Evolutionary conservation across 2,888 invertebrate genomes (phyloP), one percentile per base, ranked within the genome.

Genomic region (Rhagonycha fulva): DNA sequence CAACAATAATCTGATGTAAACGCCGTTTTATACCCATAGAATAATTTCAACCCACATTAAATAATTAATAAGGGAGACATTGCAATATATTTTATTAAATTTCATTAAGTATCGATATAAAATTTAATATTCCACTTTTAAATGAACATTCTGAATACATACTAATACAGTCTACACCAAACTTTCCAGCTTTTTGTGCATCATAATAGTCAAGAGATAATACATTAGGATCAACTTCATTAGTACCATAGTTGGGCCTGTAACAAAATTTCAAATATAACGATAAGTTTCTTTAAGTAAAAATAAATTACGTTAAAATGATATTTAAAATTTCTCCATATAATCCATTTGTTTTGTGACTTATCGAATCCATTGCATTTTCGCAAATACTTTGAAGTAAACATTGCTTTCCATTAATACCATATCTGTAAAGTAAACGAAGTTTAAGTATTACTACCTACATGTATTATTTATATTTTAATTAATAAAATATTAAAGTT

Each of bases 381-480:
- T 95, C 95, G 85, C 95, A 95, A 84, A 95, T 94, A 82, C 92
- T 91, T 81, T 93, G 90, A 77, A 94, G 88, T 81, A 95, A 86
- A 87, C 95, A 95, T 62, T 90, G 90, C 75, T 91, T 89, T 2
- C 94, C 94, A 79, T 91, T 89, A 79, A 92, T 88, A 10, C 92
- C 91, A 81, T 92, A 90, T 82, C 93, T 93, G 85, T 77, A 86
- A 87, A 80, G 14, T n/a, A 32, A 12, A 32, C 12, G 4, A 32
- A n/a, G 11, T 1, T n/a, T 32, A 32, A 4, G 1, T 32, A 32
- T 32, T 32, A 32, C 2, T 12, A 32, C 12, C n/a, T n/a, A n/a
- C n/a, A n/a, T n/a, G n/a, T n/a, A n/a, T n/a, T n/a, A n/a, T n/a
- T n/a, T n/a, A n/a, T n/a, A n/a, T n/a, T n/a, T n/a, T n/a, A n/a